phyloP scores from a whole-genome alignment of 2,888 invertebrate genomes.

The Aporophyla nigra region DNA sequence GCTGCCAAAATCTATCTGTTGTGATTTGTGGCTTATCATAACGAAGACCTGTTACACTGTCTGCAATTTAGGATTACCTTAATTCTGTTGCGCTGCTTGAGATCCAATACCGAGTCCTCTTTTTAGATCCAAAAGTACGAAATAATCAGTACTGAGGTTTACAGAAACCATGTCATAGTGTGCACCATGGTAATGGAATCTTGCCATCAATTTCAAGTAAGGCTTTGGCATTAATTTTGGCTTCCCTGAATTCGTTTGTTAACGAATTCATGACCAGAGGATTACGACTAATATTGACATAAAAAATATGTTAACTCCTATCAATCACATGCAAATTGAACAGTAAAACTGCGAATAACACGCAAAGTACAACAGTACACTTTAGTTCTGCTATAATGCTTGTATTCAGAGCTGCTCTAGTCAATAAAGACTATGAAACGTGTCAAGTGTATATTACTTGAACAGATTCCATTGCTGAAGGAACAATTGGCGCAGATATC shows the following conservation, averaged over 20 bases:
- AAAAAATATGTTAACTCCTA: slow-evolving; percentile 15
- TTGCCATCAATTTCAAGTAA: not conserved
- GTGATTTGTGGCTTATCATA: not conserved
- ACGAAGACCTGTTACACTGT: not conserved
- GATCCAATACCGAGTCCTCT: not conserved
- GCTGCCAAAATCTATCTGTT: slow-evolving; percentile 5
- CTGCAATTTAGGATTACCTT: not conserved
- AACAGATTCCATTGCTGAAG: slow-evolving; percentile 35
- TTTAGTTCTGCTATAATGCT: slow-evolving; percentile 5
- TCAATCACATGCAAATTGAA: slow-evolving; percentile 42
- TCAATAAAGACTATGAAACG: slow-evolving; percentile 40
- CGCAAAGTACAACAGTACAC: slow-evolving; percentile 36
- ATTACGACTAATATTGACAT: slow-evolving; percentile 19
- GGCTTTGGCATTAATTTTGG: not conserved
- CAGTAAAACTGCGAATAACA: slow-evolving; percentile 13
- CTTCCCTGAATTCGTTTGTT: slow-evolving; percentile 5
- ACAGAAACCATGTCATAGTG: no score
- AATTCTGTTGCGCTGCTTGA: not conserved
- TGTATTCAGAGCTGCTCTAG: slow-evolving; percentile 27
- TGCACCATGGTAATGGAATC: not conserved
- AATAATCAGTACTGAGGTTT: no score
- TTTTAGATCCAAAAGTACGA: no score
- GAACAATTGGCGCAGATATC: slow-evolving; percentile 35
- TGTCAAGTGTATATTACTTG: slow-evolving; percentile 52
- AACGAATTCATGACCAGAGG: slow-evolving; percentile 6